phyloP scores from a whole-genome alignment of 1,140 invertebrate species.

The Procambarus clarkii region DNA sequence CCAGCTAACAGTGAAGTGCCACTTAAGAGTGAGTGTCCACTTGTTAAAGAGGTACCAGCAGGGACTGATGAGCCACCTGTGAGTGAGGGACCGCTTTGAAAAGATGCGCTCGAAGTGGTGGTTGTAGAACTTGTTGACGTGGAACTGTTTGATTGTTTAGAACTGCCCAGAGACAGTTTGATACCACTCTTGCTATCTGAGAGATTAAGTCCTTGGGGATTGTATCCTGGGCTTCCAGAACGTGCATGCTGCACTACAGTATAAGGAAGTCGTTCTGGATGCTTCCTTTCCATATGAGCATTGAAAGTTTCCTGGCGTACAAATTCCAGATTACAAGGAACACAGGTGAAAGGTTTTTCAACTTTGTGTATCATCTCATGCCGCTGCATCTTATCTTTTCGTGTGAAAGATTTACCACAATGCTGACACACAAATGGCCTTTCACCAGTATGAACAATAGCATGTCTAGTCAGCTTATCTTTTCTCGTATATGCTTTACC shows the following conservation, averaged over 20 bases:
- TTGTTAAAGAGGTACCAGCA: slow-evolving; percentile 1
- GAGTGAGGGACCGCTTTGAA: background rate
- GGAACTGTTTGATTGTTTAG: slow-evolving; percentile 8
- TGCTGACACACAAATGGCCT: slow-evolving; percentile 63
- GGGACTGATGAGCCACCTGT: slow-evolving; percentile 12
- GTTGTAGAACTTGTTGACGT: slow-evolving; percentile 14
- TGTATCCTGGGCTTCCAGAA: slow-evolving; percentile 38
- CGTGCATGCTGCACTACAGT: slow-evolving; percentile 55
- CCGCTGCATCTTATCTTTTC: slow-evolving; percentile 62
- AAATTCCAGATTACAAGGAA: slow-evolving; percentile 61
- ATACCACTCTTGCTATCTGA: slow-evolving; percentile 40
- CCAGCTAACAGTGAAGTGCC: slow-evolving; percentile 12
- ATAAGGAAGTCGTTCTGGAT: slow-evolving; percentile 62
- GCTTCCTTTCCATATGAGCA: slow-evolving; percentile 56
- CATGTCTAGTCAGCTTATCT: slow-evolving; percentile 63
- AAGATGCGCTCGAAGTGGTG: background rate
- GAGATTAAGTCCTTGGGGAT: slow-evolving; percentile 56
- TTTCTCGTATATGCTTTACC: slow-evolving; percentile 59
- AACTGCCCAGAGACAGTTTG: slow-evolving; percentile 10
- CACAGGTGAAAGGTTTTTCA: slow-evolving; percentile 60
- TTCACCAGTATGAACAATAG: slow-evolving; percentile 62
- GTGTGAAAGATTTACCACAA: slow-evolving; percentile 58
- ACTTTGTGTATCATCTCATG: slow-evolving; percentile 62
- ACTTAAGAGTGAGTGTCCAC: slow-evolving; percentile 18
- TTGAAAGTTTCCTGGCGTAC: slow-evolving; percentile 61